These are phyloP conservation scores for Idris sp. DNA, from an alignment of 1,140 invertebrate species.

Conservation along the genomic window DNA sequence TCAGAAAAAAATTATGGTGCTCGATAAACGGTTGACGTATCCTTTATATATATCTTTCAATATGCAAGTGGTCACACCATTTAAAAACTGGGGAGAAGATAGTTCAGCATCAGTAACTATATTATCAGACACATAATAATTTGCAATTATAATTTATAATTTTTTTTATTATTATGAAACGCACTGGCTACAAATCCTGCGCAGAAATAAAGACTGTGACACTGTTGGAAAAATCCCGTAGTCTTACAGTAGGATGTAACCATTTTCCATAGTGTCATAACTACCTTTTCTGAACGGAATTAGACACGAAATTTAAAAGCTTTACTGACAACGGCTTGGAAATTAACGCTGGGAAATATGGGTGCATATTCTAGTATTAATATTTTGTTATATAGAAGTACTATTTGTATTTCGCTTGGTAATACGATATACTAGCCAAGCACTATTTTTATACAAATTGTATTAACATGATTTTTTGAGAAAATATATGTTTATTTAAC, in stretches of 20 bases:
- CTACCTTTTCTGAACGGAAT: no score
- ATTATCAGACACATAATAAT: slow-evolving; percentile 27
- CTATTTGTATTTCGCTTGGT: slow-evolving; percentile 36
- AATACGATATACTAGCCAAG: slow-evolving; percentile 23
- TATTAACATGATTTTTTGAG: slow-evolving; percentile 39
- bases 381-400: slow-evolving; percentile 26
- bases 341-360: slow-evolving; percentile 19
- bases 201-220: no score
- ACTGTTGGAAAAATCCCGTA: no score
- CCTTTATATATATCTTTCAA: slow-evolving; percentile 85
- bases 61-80: slow-evolving; percentile 82
- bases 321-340: background rate
- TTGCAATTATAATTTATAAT: slow-evolving; percentile 1
- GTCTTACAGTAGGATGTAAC: no score
- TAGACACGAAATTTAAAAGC: no score
- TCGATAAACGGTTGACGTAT: slow-evolving; percentile 82
- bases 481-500: slow-evolving; percentile 50
- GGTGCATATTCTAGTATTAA: slow-evolving; percentile 44
- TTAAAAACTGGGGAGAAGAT: slow-evolving; percentile 60
- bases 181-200: slow-evolving; percentile 9
- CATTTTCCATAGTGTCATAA: no score
- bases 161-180: background rate
- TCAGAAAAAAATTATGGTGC: slow-evolving; percentile 80
- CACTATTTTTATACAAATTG: slow-evolving; percentile 49
- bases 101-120: slow-evolving; percentile 33